phyloP scores from a whole-genome alignment of 2,113 vertebrate genomes.

The Peromyscus leucopus region DNA sequence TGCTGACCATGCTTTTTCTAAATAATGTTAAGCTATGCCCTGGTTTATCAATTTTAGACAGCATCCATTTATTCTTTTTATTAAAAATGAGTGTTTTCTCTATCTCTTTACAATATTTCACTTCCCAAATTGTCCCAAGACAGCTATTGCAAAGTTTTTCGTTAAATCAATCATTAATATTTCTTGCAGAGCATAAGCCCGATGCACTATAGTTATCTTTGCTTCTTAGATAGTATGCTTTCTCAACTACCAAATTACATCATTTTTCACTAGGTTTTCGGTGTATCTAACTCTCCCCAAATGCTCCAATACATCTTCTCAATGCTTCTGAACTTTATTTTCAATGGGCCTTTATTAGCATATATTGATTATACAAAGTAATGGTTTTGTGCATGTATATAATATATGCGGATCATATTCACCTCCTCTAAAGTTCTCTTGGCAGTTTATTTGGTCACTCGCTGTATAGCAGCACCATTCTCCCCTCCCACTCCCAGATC shows the following conservation, averaged over 20 bases:
- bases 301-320: not conserved
- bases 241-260: slow-evolving; percentile 17
- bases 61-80: not conserved
- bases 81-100: slow-evolving; percentile 18
- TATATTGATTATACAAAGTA: not conserved
- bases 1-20: not conserved
- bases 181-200: not conserved
- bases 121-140: not conserved
- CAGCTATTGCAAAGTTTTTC: slow-evolving; percentile 10
- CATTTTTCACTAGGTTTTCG: slow-evolving; percentile 34
- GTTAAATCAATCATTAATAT: not conserved
- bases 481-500: not conserved
- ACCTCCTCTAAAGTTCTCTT: not conserved
- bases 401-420: not conserved
- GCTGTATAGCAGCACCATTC: not conserved
- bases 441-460: not conserved
- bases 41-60: slow-evolving; percentile 20
- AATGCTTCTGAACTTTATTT: slow-evolving; percentile 19
- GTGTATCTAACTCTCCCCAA: slow-evolving; percentile 1
- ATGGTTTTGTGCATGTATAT: not conserved
- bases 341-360: not conserved
- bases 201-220: not conserved
- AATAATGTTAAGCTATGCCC: not conserved
- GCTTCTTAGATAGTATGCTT: not conserved
- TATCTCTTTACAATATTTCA: not conserved